A percentile compares a stretch with the other conserved stretches of the same genome.
Conservation (phyloP, 2,888 invertebrate genomes). For the Caenorhabditis auriculariae region DNA sequence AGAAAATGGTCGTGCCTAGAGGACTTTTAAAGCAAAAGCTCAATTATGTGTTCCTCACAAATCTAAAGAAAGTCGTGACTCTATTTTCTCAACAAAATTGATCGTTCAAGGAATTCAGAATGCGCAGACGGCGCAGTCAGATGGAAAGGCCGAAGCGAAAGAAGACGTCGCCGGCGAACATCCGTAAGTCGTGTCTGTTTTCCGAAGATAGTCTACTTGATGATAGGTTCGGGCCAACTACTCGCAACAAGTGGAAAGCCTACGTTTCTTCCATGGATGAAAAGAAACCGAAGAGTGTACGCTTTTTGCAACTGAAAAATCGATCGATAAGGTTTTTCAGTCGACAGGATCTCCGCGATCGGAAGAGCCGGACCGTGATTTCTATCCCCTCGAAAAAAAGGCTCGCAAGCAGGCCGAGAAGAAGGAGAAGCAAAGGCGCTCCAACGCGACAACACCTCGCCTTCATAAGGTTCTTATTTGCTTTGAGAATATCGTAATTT, state of each 20-base stretch:
- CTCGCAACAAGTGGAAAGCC: constrained; percentile 77
- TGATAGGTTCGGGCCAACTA: constrained; percentile 68
- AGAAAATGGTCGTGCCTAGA: too few species aligned
- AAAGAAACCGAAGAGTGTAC: constrained; percentile 28
- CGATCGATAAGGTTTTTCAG: too few species aligned
- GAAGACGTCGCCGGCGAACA: neutral
- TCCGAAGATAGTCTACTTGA: constrained; percentile 1
- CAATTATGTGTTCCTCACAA: too few species aligned
- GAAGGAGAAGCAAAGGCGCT: constrained; percentile 13
- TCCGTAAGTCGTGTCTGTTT: constrained; percentile 1
- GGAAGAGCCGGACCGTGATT: constrained; percentile 36
- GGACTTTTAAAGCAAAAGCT: too few species aligned
- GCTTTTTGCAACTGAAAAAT: too few species aligned
- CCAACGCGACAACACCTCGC: constrained; percentile 7
- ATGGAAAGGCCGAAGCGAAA: constrained; percentile 1
- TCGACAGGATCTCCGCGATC: constrained; percentile 19
- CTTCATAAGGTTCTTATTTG: too few species aligned
- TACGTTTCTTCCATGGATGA: constrained; percentile 65
- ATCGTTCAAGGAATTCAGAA: too few species aligned
- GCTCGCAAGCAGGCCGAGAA: constrained; percentile 13
- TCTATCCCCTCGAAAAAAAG: constrained; percentile 32
- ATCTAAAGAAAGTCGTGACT: too few species aligned
- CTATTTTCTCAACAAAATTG: too few species aligned
- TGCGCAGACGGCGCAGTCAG: too few species aligned
- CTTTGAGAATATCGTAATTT: too few species aligned